Evolutionary conservation across 1,140 invertebrate species (phyloP), one percentile per base, ranked within the genome.

Genomic region (Oryctes rhinoceros): DNA sequence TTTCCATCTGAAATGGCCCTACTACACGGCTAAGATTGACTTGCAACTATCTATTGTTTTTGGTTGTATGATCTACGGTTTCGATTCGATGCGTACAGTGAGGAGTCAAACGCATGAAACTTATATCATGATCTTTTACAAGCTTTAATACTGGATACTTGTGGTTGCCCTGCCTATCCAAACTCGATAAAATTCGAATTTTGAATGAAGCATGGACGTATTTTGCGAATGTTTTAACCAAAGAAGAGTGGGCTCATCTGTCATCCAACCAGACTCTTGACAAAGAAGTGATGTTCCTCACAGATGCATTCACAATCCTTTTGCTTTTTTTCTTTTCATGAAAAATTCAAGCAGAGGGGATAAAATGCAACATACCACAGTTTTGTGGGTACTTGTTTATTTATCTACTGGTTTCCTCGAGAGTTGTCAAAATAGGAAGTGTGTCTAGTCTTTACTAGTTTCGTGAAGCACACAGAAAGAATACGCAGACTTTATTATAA

Each of bases 11-110:
- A 47, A 76, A 76, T 18, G n/a, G 74, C 0, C 35, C 44, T 11
- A 76, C 74, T 9, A 13, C 74, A 13, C 74, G 13, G 11, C 84
- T 85, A 44, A 83, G 84, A 62, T 84, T 79, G 7, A 79, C 48
- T 48, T 80, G 75, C 62, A 86, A 76, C 78, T 82, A 86, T 30
- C 15, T 76, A 11, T 75, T 11, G 13, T 84, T 62, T 80, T 84
- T 82, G 77, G 88, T 82, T 74, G 78, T 80, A 53, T 87, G 85
- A 83, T 88, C 87, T 35, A 89, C 80, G 9, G 87, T 87, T 78
- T 89, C 87, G 6, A 84, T 79, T 4, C 48, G 20, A 37, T 81
- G 81, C 9, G 79, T 82, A 65, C 79, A 79, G 37, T 83, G 82
- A 10, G 79, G 20, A 24, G 76, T 79, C 5, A 83, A 81, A 67